These are phyloP conservation scores for Eupeodes corollae DNA, from an alignment of 1,140 invertebrate species.

Conservation along the genomic window DNA sequence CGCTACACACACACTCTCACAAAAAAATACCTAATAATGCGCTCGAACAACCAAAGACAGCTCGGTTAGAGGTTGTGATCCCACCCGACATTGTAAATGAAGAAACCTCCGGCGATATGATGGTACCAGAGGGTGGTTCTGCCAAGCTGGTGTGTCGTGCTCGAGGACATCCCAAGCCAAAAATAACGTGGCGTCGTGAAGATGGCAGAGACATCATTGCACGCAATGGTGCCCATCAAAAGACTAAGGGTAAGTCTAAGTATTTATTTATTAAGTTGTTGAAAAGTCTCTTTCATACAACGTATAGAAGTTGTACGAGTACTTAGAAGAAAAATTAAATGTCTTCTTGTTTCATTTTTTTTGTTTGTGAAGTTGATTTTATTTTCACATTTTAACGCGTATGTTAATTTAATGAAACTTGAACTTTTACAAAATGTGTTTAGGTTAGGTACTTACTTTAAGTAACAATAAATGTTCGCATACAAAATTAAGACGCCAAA, in stretches of 20 bases:
- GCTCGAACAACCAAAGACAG: slow-evolving; percentile 46
- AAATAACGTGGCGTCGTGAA: slow-evolving; percentile 76
- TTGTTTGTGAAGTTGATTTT: too few species aligned
- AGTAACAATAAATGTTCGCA: too few species aligned
- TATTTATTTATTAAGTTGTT: background rate
- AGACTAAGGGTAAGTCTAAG: slow-evolving; percentile 51
- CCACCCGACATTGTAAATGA: slow-evolving; percentile 82
- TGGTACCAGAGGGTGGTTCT: slow-evolving; percentile 81
- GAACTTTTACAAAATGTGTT: too few species aligned
- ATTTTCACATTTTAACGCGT: too few species aligned
- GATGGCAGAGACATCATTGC: slow-evolving; percentile 72
- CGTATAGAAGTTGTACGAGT: too few species aligned
- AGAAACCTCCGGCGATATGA: slow-evolving; percentile 78
- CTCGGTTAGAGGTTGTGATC: slow-evolving; percentile 76
- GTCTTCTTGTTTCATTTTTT: too few species aligned
- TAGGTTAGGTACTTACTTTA: too few species aligned
- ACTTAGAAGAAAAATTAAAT: too few species aligned
- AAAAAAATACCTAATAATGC: background rate
- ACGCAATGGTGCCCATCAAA: slow-evolving; percentile 51
- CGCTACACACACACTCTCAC: background rate
- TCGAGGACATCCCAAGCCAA: slow-evolving; percentile 70
- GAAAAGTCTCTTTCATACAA: too few species aligned
- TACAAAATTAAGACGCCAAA: too few species aligned
- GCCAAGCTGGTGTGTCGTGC: slow-evolving; percentile 79
- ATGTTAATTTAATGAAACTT: too few species aligned